Base-by-base conservation (phyloP, 2,113 vertebrate genomes). In the Petromus typicus region DNA sequence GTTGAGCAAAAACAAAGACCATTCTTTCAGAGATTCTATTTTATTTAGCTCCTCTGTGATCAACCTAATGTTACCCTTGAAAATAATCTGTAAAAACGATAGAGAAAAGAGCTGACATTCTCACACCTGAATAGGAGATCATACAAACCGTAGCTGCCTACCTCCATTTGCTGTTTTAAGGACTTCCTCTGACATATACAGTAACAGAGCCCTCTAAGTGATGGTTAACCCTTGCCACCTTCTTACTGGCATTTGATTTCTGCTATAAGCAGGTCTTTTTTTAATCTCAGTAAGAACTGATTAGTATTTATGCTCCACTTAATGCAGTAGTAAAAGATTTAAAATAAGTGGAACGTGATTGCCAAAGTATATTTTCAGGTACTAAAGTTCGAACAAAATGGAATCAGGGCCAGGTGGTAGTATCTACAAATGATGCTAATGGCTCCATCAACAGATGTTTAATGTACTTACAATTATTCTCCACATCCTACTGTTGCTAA, bases 401-500 rank as follows among this genome's bases (percentile, higher is more conserved):
- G 97, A 98, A 96, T 94, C 97, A 97, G 66, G 97, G 97, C 98
- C 98, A 99, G 98, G 98, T 99, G 98, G 98, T 96, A 69, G 97
- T 98, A 97, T 98, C 98, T 98, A 98, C 98, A 98, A 97, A 98
- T 89, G 93, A 96, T 95, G 96, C 94, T 98, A 98, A 98, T 98
- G 97, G 98, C 96, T 91, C 97, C 98, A 98, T 98, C 98, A 97
- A 97, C 98, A 95, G 98, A 98, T 98, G 98, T 98, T 98, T 98
- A 97, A 98, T 98, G 98, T 96, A 97, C 98, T 97, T 97, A 96
- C 93, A 98, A 96, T 97, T 98, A 97, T 97, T 97, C 91, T 97
- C 98, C 98, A 98, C 98, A 98, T 99, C 98, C 97, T 98, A 97
- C 98, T 98, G 99, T 99, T 99, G 98, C 98, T 98, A 98, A 97